phyloP scores from a whole-genome alignment of 2,888 invertebrate genomes.

The Tridacna gigas region DNA sequence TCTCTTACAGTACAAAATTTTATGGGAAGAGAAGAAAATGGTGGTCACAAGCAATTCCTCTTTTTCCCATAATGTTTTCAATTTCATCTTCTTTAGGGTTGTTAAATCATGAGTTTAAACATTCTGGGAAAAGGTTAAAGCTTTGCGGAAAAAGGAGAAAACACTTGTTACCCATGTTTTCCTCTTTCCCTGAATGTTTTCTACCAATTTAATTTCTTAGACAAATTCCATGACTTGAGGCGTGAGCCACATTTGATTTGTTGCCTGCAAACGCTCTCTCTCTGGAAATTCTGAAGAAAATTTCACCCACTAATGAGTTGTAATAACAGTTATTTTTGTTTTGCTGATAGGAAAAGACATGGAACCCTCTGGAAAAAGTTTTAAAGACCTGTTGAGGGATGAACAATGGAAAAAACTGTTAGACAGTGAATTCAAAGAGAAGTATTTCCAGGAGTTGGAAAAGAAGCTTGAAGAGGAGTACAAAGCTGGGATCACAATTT shows the following conservation, averaged over 20 bases:
- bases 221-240: too few relatives aligned
- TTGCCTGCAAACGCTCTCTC: too few relatives aligned
- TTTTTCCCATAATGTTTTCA: neutral
- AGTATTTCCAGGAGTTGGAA: constrained; percentile 80
- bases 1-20: too few relatives aligned
- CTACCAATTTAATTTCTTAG: neutral
- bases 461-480: constrained; percentile 74
- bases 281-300: too few relatives aligned
- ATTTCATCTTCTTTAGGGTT: neutral
- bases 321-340: too few relatives aligned
- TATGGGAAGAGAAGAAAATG: too few relatives aligned
- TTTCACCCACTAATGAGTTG: too few relatives aligned
- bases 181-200: neutral
- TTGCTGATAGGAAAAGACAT: too few relatives aligned
- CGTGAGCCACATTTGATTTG: too few relatives aligned
- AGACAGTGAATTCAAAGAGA: constrained; percentile 76
- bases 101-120: too few relatives aligned
- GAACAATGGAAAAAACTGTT: constrained; percentile 72
- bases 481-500: constrained; percentile 75
- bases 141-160: neutral
- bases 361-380: neutral
- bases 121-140: neutral
- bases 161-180: neutral
- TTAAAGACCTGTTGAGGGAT: constrained; percentile 59
- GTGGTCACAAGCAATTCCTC: neutral